Evolutionary conservation across 2,113 vertebrate species (phyloP).

Genomic region (Upupa epops): DNA sequence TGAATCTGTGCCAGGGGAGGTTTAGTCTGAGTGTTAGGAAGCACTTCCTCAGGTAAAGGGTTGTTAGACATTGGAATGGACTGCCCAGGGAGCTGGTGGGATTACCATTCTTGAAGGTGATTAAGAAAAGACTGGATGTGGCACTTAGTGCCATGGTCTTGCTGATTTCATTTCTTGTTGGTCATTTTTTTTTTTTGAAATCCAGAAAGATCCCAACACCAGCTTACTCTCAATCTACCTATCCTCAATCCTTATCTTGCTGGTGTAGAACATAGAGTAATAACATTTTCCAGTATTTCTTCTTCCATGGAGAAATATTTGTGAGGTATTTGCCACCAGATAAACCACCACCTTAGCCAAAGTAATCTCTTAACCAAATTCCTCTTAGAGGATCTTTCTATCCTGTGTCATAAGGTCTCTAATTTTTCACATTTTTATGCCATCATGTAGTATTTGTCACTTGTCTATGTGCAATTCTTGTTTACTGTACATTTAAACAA

Average conservation of each 20-base stretch:
- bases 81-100: too few species aligned
- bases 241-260: fast-evolving
- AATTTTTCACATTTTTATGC: not conserved
- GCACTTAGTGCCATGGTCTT: too few species aligned
- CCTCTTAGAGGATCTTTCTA: fast-evolving
- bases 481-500: not conserved
- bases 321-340: not conserved
- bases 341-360: not conserved
- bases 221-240: not conserved
- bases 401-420: not conserved
- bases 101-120: too few species aligned
- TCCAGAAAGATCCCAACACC: not conserved
- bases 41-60: too few species aligned
- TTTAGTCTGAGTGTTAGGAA: too few species aligned
- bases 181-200: too few species aligned
- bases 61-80: too few species aligned
- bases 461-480: not conserved
- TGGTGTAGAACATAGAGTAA: not conserved
- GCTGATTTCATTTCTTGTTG: too few species aligned
- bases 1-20: too few species aligned
- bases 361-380: not conserved
- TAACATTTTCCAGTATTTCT: not conserved
- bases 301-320: not conserved
- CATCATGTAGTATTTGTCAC: not conserved
- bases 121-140: too few species aligned